Conservation (phyloP, 2,113 vertebrate species). For the Eulemur macaco region DNA sequence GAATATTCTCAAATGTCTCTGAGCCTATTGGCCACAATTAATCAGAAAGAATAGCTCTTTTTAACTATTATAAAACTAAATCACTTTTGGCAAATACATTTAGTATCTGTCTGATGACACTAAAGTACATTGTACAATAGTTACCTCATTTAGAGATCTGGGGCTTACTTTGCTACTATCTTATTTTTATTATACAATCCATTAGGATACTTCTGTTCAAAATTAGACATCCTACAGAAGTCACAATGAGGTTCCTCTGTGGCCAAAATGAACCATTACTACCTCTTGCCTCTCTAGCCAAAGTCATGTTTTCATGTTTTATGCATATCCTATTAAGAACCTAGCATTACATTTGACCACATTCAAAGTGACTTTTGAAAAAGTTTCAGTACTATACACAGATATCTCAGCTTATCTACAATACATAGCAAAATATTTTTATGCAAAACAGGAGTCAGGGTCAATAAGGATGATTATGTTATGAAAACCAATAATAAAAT, state of each 20-base stretch:
- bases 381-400: neutral
- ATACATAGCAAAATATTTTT: neutral
- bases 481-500: slow-evolving; percentile 1
- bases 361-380: slow-evolving; percentile 21
- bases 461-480: neutral
- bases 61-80: neutral
- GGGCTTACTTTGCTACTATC: neutral
- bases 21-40: neutral
- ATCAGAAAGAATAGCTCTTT: neutral
- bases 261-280: neutral
- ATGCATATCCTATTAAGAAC: slow-evolving; percentile 5
- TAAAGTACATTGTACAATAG: neutral
- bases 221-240: neutral
- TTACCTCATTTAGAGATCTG: neutral
- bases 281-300: neutral
- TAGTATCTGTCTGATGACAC: neutral
- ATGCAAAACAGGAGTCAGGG: slow-evolving; percentile 12
- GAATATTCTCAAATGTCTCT: slow-evolving; percentile 34
- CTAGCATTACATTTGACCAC: neutral
- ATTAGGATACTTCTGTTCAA: slow-evolving; percentile 22
- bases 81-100: neutral
- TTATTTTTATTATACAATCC: neutral
- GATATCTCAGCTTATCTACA: neutral
- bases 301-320: slow-evolving; percentile 25
- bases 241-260: neutral